A percentile compares a stretch with the other conserved stretches of the same genome.
Evolutionary conservation across 1,140 invertebrate species (phyloP).

Genomic region (Apocrypta bakeri): DNA sequence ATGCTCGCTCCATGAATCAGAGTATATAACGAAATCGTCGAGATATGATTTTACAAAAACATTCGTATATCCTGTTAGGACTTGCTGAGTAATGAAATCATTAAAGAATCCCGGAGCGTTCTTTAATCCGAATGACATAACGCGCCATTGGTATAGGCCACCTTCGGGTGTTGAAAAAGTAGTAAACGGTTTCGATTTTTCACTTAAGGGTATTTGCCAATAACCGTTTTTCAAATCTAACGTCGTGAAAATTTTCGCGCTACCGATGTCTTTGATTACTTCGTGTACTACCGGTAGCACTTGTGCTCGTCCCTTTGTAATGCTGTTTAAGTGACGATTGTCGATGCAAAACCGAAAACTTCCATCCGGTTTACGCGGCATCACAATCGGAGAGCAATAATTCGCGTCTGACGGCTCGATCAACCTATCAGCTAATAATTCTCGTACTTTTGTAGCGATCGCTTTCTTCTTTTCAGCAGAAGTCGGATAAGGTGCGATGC

Average conservation of each 20-base stretch:
- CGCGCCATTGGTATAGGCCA: conserved; percentile 35
- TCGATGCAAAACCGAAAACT: conserved; percentile 72
- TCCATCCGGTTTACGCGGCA: conserved; percentile 72
- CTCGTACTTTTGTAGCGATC: conserved; percentile 47
- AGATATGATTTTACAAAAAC: not conserved
- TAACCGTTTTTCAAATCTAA: conserved; percentile 61
- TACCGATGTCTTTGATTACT: conserved; percentile 53
- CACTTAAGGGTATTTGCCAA: conserved; percentile 68
- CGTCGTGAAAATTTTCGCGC: conserved; percentile 56
- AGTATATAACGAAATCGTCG: conserved; percentile 11
- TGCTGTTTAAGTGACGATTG: conserved; percentile 67
- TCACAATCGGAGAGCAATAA: conserved; percentile 69
- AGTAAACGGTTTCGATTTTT: conserved; percentile 63
- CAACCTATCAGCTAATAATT: conserved; percentile 55
- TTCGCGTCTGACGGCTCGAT: conserved; percentile 58
- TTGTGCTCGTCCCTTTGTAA: conserved; percentile 59
- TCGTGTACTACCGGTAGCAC: conserved; percentile 56
- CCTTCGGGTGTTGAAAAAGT: conserved; percentile 65
- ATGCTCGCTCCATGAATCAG: conserved; percentile 36
- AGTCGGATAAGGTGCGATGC: conserved; percentile 17
- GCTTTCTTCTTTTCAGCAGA: conserved; percentile 41
- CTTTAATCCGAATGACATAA: conserved; percentile 13
- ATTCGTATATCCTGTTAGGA: not conserved
- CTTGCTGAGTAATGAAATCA: conserved; percentile 2
- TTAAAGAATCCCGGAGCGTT: not conserved